A percentile compares a stretch with the other conserved stretches of the same genome.
These are phyloP conservation scores for Apodemia duryi DNA, from an alignment of 2,888 invertebrate species.

Conservation along the genomic window DNA sequence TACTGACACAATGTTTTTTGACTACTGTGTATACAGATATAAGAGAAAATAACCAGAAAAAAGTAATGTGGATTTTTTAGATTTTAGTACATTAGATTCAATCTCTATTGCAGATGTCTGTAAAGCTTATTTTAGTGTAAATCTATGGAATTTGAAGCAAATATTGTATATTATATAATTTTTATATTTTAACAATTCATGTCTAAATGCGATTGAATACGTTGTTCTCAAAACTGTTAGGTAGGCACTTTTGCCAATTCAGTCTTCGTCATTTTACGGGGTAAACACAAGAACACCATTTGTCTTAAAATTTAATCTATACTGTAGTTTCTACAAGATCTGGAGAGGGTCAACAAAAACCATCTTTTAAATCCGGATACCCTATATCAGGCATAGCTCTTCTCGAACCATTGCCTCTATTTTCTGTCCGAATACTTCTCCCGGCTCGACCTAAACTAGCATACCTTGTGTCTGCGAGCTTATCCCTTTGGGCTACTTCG, in stretches of 20 bases:
- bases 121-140: constrained; percentile 2
- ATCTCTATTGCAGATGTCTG: background rate
- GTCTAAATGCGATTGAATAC: constrained; percentile 22
- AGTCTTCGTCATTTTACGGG: constrained; percentile 65
- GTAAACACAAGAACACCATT: constrained; percentile 30
- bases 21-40: no score
- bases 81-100: background rate
- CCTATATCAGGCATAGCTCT: constrained; percentile 71
- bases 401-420: constrained; percentile 63
- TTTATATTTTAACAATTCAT: constrained; percentile 15
- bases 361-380: constrained; percentile 82
- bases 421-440: constrained; percentile 59
- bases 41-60: no score
- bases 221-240: constrained; percentile 45
- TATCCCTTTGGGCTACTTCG: constrained; percentile 73
- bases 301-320: constrained; percentile 38
- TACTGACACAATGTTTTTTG: no score
- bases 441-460: constrained; percentile 71
- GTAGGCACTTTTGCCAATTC: constrained; percentile 69
- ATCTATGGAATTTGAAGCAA: constrained; percentile 9
- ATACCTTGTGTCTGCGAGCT: constrained; percentile 71
- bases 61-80: no score
- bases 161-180: constrained; percentile 6
- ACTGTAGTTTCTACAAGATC: constrained; percentile 72
- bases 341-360: constrained; percentile 85